Evolutionary conservation across 2,797 vertebrate genomes (phyloP).

Genomic region (Anisognathus igniventris): DNA sequence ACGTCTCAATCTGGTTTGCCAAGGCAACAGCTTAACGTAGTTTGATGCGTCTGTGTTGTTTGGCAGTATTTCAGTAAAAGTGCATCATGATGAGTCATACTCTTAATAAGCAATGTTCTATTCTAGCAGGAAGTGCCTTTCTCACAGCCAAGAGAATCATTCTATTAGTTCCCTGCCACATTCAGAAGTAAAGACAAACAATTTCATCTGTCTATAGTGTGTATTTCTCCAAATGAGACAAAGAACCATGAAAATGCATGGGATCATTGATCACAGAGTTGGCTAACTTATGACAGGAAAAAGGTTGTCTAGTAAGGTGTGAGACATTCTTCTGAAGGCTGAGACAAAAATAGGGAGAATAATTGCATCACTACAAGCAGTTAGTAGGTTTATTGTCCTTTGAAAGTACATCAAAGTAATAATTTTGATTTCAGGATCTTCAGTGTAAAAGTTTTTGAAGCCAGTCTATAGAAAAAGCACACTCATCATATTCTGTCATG

Average conservation of each 20-base stretch:
- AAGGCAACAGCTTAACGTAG: slow-evolving; percentile 44
- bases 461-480: not conserved
- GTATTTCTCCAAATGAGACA: not conserved
- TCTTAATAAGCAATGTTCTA: slow-evolving; percentile 49
- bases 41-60: not conserved
- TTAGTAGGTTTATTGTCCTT: not conserved
- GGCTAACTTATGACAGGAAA: not conserved
- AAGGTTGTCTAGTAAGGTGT: not conserved
- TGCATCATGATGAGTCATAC: slow-evolving; percentile 26
- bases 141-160: slow-evolving; percentile 14
- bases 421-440: not conserved
- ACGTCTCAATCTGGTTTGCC: slow-evolving; percentile 18
- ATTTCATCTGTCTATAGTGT: not conserved
- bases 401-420: not conserved
- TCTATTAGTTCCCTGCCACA: not conserved
- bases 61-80: not conserved
- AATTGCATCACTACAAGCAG: not conserved
- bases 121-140: slow-evolving; percentile 38
- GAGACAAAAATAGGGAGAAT: not conserved
- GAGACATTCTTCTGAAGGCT: not conserved
- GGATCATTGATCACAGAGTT: not conserved
- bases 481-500: not conserved
- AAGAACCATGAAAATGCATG: not conserved
- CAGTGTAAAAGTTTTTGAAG: not conserved
- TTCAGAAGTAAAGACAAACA: not conserved